Evolutionary conservation across 2,797 vertebrate species (phyloP).

Genomic region (Poeciliopsis infans): DNA sequence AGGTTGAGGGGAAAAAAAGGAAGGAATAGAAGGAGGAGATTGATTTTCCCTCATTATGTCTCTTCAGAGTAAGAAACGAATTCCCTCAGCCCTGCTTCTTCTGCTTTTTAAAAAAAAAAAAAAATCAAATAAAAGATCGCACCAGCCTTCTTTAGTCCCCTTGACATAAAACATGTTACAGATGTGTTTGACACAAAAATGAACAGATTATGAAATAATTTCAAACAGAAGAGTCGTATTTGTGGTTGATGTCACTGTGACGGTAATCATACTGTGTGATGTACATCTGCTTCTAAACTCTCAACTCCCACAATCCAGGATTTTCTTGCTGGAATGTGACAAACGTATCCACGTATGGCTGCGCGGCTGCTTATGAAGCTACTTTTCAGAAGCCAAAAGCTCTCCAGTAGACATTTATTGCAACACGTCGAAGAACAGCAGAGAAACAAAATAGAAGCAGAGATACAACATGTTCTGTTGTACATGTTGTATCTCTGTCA

Average conservation of each 20-base stretch:
- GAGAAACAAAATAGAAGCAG: no score
- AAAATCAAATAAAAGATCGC: constrained; percentile 42
- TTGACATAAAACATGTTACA: constrained; percentile 40
- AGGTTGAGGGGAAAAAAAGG: constrained; percentile 51
- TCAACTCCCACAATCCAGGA: no score
- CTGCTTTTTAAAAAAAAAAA: not conserved
- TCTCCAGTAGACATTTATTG: no score
- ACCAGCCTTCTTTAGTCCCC: constrained; percentile 51
- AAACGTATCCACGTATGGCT: no score
- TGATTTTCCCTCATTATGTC: constrained; percentile 71
- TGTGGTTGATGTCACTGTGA: constrained; percentile 45
- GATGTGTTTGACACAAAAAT: constrained; percentile 55
- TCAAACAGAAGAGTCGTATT: constrained; percentile 60
- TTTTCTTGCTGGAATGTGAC: no score
- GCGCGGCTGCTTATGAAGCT: no score
- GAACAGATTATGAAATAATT: constrained; percentile 61
- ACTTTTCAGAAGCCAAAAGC: no score
- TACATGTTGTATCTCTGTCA: not conserved
- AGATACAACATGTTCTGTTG: constrained; percentile 8
- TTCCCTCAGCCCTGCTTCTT: constrained; percentile 59
- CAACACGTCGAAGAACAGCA: no score
- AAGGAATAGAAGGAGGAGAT: constrained; percentile 61
- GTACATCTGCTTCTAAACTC: constrained; percentile 21
- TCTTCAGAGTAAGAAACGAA: constrained; percentile 65
- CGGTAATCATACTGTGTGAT: constrained; percentile 35